A percentile compares a stretch with the other conserved stretches of the same genome.
phyloP scores from a whole-genome alignment of 2,888 invertebrate genomes.

The Melieria crassipennis region DNA sequence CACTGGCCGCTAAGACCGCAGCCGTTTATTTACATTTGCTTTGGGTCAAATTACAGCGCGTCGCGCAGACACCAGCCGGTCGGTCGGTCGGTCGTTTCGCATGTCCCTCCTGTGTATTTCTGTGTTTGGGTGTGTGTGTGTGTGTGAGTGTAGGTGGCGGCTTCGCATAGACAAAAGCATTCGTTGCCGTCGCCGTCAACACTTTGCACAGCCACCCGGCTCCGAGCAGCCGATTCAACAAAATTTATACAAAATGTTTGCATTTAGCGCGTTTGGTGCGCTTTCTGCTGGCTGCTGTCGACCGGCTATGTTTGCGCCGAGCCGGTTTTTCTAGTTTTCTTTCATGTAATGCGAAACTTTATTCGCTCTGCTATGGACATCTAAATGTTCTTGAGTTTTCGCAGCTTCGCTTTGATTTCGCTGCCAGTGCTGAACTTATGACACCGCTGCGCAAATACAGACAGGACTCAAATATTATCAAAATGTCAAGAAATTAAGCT shows the following conservation, averaged over 20 bases:
- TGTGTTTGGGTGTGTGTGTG: too few species aligned
- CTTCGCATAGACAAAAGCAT: background rate
- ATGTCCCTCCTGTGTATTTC: too few species aligned
- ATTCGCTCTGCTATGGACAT: constrained; percentile 2
- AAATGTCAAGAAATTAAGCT: background rate
- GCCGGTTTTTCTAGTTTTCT: constrained; percentile 7
- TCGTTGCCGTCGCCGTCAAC: background rate
- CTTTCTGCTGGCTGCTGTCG: constrained; percentile 19
- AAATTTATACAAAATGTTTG: constrained; percentile 36
- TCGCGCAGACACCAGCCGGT: constrained; percentile 10
- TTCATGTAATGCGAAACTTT: constrained; percentile 19
- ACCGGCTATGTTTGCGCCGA: background rate
- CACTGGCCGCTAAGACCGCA: constrained; percentile 39
- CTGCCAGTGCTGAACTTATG: constrained; percentile 4
- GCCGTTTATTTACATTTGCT: constrained; percentile 63
- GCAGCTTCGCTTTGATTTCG: background rate
- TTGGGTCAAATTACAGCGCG: constrained; percentile 64
- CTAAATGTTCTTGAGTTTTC: background rate
- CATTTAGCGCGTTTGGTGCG: constrained; percentile 21
- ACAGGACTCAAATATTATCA: constrained; percentile 27
- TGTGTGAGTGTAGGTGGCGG: background rate
- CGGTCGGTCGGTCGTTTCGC: too few species aligned
- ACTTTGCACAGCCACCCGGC: constrained; percentile 2
- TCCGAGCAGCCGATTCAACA: constrained; percentile 13
- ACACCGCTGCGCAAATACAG: constrained; percentile 26